Evolutionary conservation across 2,888 invertebrate genomes (phyloP), one percentile per base, ranked within the genome.

Genomic region (Brachycybe producta): DNA sequence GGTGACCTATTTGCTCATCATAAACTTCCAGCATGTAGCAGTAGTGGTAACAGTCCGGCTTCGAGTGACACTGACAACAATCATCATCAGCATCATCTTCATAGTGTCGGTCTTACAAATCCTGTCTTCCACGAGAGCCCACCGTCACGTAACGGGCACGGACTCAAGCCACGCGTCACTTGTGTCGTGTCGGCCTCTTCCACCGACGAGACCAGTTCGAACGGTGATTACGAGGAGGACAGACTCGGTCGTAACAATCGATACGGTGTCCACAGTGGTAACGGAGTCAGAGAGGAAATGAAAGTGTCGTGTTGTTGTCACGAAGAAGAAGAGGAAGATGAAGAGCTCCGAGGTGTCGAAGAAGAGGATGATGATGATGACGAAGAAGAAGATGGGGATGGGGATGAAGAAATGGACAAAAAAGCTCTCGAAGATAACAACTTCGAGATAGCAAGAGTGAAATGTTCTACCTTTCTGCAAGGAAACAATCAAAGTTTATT

Each of bases 1-100:
- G n/a, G 45, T 21, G 8, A 49, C 45, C 23, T 27, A 24, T 47
- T 47, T 45, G 45, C 52, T 7, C 50, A 51, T 24, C 52, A 52
- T 19, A 57, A 57, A 27, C 46, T 42, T 32, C 39, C 28, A 13
- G 49, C 23, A 17, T n/a, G 24, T 15, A 19, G 7, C 38, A 38
- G 7, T 15, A 38, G 7, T 38, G 30, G 36, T 13, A 23, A 23
- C 47, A 23, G 24, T 8, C 17, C 24, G 15, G 30, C 28, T 28
- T 24, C 32, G 23, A 24, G 24, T 38, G 19, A 47, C 27, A 17
- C 34, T 7, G 23, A 26, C 8, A 26, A 26, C 3, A 19, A 13
- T 28, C 36, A 47, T 26, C 38, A 8, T 21, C 45, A 23, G 36
- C 19, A 5, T 5, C 36, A 36, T n/a, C 15, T 5, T 7, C 5